These are phyloP conservation scores for Lichenostomus cassidix DNA, from an alignment of 2,113 vertebrate species.

Conservation along the genomic window DNA sequence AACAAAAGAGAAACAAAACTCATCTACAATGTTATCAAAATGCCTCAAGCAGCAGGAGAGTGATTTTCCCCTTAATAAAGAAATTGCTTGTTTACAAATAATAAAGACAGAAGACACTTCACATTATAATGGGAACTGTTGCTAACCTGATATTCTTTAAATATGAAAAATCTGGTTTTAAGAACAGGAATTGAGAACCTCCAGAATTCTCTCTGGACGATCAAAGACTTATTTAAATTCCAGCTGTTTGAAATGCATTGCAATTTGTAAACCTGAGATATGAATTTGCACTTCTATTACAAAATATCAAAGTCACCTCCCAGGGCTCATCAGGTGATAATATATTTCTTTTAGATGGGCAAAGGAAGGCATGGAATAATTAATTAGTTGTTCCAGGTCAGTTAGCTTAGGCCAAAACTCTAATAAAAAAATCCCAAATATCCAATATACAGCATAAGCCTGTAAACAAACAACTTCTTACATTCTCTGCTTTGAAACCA, in stretches of 20 bases:
- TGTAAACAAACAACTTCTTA: neutral
- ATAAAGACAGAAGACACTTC: neutral
- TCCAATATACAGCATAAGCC: neutral
- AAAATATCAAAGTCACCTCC: neutral
- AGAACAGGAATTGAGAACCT: neutral
- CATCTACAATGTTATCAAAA: neutral
- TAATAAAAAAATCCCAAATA: neutral
- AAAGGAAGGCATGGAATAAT: neutral
- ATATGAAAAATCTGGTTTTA: neutral
- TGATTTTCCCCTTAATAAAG: neutral
- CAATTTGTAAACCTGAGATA: neutral
- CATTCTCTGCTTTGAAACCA: neutral
- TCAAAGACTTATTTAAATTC: conserved; percentile 16
- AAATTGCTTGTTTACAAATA: conserved; percentile 1
- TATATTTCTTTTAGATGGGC: neutral
- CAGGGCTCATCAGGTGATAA: conserved; percentile 9
- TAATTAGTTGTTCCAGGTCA: neutral
- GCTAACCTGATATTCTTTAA: neutral
- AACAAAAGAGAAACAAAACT: neutral
- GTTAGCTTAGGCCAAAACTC: neutral
- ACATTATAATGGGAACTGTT: neutral
- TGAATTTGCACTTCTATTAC: conserved; percentile 19
- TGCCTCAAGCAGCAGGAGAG: neutral
- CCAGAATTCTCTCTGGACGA: neutral
- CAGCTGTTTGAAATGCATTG: conserved; percentile 16